Percentiles rank a stretch among this genome's conserved stretches.
phyloP scores from a whole-genome alignment of 2,113 vertebrate species.

The Calidris pugnax region DNA sequence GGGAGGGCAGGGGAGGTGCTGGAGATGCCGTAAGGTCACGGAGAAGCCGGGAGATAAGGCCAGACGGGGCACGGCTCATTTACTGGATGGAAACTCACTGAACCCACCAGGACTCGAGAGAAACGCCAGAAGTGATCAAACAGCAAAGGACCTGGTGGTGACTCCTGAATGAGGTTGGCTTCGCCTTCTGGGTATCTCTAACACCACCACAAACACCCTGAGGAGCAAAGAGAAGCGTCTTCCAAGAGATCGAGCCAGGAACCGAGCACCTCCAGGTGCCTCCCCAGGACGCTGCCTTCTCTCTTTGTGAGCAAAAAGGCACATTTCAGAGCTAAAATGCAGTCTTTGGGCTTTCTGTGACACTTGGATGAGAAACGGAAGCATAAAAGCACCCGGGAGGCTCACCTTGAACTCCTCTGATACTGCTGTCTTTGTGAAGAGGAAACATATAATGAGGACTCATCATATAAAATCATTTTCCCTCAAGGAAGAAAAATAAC shows the following conservation, averaged over 20 bases:
- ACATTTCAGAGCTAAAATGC: background rate
- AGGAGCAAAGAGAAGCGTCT: accelerated
- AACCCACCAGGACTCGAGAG: background rate
- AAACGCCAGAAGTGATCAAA: accelerated
- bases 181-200: accelerated
- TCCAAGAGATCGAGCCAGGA: background rate
- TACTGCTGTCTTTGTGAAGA: accelerated
- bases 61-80: background rate
- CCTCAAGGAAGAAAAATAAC: background rate
- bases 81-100: background rate
- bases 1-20: conserved; percentile 58
- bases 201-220: accelerated
- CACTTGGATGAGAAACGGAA: accelerated
- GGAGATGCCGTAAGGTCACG: conserved; percentile 6
- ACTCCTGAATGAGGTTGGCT: accelerated
- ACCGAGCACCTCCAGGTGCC: background rate
- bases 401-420: background rate
- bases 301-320: background rate
- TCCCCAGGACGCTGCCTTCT: background rate
- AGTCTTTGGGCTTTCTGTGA: background rate
- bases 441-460: accelerated
- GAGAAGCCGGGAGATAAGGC: background rate
- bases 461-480: accelerated
- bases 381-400: accelerated
- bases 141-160: background rate